Percentiles rank a stretch among this genome's conserved stretches.
Conservation (phyloP, 2,888 invertebrate species). For the Drosophila incognita region DNA sequence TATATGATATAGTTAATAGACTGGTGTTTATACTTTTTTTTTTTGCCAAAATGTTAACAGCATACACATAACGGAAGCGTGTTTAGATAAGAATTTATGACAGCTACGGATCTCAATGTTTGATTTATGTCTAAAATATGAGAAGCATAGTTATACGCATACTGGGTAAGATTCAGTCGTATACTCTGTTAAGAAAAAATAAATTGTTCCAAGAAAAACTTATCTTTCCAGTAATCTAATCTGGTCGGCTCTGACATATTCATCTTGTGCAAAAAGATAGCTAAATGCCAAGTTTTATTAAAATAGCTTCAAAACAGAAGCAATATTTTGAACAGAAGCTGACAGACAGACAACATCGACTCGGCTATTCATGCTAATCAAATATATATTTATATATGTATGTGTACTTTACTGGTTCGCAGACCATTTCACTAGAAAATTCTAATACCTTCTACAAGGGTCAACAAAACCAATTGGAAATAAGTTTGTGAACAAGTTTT, state of each 20-base stretch:
- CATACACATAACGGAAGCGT: too few species aligned
- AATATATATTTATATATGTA: neutral
- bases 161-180: neutral
- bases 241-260: neutral
- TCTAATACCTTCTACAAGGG: neutral
- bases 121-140: neutral
- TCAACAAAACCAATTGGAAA: neutral
- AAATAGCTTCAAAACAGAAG: neutral
- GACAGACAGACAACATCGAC: neutral
- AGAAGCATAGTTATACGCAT: too few species aligned
- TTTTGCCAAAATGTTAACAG: too few species aligned
- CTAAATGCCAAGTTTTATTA: neutral
- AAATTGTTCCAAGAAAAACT: neutral
- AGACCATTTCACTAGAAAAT: neutral
- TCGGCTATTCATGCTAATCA: neutral
- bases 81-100: too few species aligned
- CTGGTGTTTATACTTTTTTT: too few species aligned
- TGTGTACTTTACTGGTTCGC: neutral
- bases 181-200: neutral
- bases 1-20: too few species aligned
- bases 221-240: neutral
- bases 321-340: neutral
- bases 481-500: neutral
- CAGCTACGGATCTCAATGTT: neutral
- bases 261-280: neutral